Evolutionary conservation across 2,113 vertebrate species (phyloP).

Genomic region (Trematomus loennbergii): DNA sequence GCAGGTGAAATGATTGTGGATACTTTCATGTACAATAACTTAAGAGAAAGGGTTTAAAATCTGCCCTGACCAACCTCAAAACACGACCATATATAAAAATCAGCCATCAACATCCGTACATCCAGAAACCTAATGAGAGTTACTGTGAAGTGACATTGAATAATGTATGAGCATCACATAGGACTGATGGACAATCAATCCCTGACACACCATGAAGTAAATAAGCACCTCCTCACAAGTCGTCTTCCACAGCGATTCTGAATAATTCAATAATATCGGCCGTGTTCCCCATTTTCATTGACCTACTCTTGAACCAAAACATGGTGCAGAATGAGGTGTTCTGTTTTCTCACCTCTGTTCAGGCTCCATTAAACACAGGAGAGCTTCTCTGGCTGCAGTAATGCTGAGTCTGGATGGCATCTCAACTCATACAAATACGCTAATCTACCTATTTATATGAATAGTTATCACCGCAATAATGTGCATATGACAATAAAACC

Average conservation of each 20-base stretch:
- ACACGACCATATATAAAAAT: not conserved
- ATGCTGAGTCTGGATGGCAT: slow-evolving; percentile 24
- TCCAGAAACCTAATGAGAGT: slow-evolving; percentile 18
- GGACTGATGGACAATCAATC: slow-evolving; percentile 44
- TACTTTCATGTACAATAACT: not conserved
- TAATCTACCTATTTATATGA: no score
- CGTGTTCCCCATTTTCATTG: slow-evolving; percentile 54
- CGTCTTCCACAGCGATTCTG: slow-evolving; percentile 38
- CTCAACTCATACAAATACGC: slow-evolving; percentile 18
- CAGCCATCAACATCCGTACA: not conserved
- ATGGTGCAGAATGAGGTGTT: slow-evolving; percentile 49
- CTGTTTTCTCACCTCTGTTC: slow-evolving; percentile 55
- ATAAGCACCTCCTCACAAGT: slow-evolving; percentile 16
- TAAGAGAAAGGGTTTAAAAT: not conserved
- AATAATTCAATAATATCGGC: slow-evolving; percentile 59
- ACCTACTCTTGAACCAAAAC: slow-evolving; percentile 72
- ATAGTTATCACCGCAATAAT: no score
- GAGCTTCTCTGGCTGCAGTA: slow-evolving; percentile 43
- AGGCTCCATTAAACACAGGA: slow-evolving; percentile 67
- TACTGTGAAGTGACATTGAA: slow-evolving; percentile 11
- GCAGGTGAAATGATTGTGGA: not conserved
- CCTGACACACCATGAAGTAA: slow-evolving; percentile 24
- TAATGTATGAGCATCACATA: slow-evolving; percentile 25
- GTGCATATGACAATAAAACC: no score
- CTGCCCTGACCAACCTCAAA: not conserved